Evolutionary conservation across 2,888 invertebrate species (phyloP).

Genomic region (Toxonevra muliebris): DNA sequence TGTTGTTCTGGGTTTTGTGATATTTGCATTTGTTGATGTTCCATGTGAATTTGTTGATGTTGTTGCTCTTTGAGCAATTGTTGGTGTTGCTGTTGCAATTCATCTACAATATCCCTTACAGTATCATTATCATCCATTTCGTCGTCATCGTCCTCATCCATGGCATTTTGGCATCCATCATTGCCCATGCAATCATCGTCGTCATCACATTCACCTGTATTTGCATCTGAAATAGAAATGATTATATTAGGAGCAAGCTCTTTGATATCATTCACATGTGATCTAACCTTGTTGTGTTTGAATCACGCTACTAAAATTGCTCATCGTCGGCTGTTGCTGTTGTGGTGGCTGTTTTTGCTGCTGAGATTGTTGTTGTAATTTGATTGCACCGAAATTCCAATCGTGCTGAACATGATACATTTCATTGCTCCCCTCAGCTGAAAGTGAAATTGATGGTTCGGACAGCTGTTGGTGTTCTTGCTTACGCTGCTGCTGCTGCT

Average conservation of each 20-base stretch:
- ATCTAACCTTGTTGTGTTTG: slow-evolving; percentile 38
- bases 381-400: slow-evolving; percentile 63
- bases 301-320: slow-evolving; percentile 39
- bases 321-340: slow-evolving; percentile 19
- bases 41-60: slow-evolving; percentile 34
- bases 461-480: slow-evolving; percentile 20
- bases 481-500: slow-evolving; percentile 28
- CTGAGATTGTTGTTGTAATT: slow-evolving; percentile 40
- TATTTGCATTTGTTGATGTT: slow-evolving; percentile 27
- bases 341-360: slow-evolving; percentile 19
- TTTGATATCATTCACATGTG: slow-evolving; percentile 23
- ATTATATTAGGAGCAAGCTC: not conserved
- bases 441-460: slow-evolving; percentile 41
- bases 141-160: slow-evolving; percentile 47
- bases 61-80: slow-evolving; percentile 45
- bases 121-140: slow-evolving; percentile 45
- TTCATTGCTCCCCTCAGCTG: slow-evolving; percentile 42
- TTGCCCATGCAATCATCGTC: slow-evolving; percentile 33
- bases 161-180: slow-evolving; percentile 48
- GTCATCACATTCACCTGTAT: slow-evolving; percentile 17
- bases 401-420: slow-evolving; percentile 63
- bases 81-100: slow-evolving; percentile 54
- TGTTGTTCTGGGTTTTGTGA: slow-evolving; percentile 41
- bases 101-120: slow-evolving; percentile 58
- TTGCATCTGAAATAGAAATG: slow-evolving; percentile 15